Percentiles rank a stretch among this genome's conserved stretches.
Conservation (phyloP, 2,888 invertebrate genomes). For the Drosophila antonietae region DNA sequence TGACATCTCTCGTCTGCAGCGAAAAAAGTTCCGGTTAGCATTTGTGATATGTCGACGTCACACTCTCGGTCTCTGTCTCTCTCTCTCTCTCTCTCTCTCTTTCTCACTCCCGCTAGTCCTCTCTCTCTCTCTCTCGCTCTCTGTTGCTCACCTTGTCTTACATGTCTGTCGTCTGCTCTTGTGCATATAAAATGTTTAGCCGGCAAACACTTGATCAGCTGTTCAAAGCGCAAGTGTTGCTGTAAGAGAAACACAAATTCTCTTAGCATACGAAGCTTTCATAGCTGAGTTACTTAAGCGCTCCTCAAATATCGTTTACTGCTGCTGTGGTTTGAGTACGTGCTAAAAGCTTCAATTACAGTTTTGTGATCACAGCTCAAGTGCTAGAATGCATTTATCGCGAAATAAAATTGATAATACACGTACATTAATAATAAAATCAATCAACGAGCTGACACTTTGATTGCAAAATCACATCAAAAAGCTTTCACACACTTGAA, state of each 20-base stretch:
- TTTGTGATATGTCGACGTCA: neutral
- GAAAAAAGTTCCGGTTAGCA: conserved; percentile 1
- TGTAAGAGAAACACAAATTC: conserved; percentile 2
- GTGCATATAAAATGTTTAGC: conserved; percentile 8
- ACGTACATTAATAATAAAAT: neutral
- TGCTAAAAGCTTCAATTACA: conserved; percentile 30
- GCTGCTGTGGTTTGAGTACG: conserved; percentile 30
- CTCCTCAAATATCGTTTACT: conserved; percentile 24
- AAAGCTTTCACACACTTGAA: neutral
- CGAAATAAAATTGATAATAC: no score
- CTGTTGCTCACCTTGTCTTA: neutral
- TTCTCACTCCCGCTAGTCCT: neutral
- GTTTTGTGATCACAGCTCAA: conserved; percentile 1
- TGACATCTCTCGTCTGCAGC: conserved; percentile 4
- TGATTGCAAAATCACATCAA: neutral
- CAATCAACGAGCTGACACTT: neutral
- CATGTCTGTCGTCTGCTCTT: conserved; percentile 9
- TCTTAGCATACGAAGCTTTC: conserved; percentile 8
- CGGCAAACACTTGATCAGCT: conserved; percentile 48
- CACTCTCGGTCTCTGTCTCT: neutral
- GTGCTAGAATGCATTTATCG: neutral
- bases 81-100: neutral
- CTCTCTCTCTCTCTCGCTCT: neutral
- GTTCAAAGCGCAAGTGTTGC: conserved; percentile 28
- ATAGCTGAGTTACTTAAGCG: neutral